Conservation (phyloP, 2,113 vertebrate genomes). For the Pangasianodon hypophthalmus region DNA sequence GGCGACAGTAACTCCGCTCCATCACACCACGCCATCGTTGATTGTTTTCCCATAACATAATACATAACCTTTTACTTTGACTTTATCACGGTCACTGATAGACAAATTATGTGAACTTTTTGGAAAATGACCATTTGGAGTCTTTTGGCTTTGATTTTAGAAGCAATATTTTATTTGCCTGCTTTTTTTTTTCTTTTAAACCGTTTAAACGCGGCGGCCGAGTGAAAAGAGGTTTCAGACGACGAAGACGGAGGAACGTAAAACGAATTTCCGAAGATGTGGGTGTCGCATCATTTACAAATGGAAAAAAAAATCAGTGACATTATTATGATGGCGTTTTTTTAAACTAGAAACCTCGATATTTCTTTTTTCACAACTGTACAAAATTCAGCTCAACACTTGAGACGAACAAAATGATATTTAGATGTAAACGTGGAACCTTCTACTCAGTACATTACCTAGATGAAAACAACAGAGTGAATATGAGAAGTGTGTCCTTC, state of each 20-base stretch:
- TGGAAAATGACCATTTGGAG: background rate
- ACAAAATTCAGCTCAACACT: background rate
- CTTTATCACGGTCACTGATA: background rate
- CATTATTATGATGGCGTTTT: background rate
- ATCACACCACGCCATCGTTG: background rate
- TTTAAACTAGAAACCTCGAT: background rate
- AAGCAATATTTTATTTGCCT: background rate
- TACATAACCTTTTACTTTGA: background rate
- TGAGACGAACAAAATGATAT: background rate
- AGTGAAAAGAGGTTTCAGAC: background rate
- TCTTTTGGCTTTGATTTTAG: background rate
- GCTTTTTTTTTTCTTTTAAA: background rate
- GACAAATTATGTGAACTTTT: background rate
- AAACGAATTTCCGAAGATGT: background rate
- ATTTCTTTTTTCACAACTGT: background rate
- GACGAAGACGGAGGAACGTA: background rate
- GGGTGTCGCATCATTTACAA: background rate
- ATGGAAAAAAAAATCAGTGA: background rate
- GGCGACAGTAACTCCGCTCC: background rate
- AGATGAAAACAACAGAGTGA: conserved; percentile 10
- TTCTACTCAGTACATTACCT: conserved; percentile 16
- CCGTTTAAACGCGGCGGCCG: background rate
- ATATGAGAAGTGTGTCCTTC: conserved; percentile 9
- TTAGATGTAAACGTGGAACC: conserved; percentile 5
- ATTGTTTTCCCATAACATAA: background rate